Base-by-base conservation (phyloP, 2,888 invertebrate genomes). In the Panopea generosa region DNA sequence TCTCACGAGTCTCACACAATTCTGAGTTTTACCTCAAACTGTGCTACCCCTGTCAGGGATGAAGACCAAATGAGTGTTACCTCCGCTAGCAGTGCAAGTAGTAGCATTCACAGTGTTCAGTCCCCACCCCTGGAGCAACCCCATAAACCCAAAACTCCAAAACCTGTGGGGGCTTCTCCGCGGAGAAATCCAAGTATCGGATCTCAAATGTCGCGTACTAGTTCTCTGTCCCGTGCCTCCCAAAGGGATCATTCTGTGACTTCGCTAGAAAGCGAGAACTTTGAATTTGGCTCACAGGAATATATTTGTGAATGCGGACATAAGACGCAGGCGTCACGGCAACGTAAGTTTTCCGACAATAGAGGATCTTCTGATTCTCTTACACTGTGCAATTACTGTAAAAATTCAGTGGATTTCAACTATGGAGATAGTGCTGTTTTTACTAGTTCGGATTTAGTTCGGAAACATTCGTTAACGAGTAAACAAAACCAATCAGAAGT, bases 131-230 rank as follows among this genome's bases (percentile, higher is more conserved):
- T 63, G 53, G 70, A 82, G 69, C 85, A 85, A 50, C 85, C 85
- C 7, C 59, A 80, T 60, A 76, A 84, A 71, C 85, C 85, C 18
- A 84, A 83, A 69, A 84, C 83, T 56, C 85, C 85, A 1, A 85
- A 85, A 70, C 85, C 85, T n/a, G 76, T 75, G 14, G 77, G 75
- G 18, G 77, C 82, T 24, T 76, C 79, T 40, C 72, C 83, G 3
- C 67, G 84, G 26, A 63, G 85, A 49, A 83, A 78, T 75, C 82
- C 82, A 9, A 85, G 81, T 53, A 33, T 74, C 18, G 68, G 82
- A 63, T 77, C 82, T 26, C 79, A 76, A 11, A 61, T 70, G 27
- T 85, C 85, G 9, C 72, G 76, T 26, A 55, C 72, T 49, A 63
- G 69, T 52, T 73, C 73, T 11, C 33, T 49, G 67, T 62, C 24